Evolutionary conservation across 37 sponge, comb jelly and placozoan genomes (phyloP).

Genomic region (Tethya wilhelma): DNA sequence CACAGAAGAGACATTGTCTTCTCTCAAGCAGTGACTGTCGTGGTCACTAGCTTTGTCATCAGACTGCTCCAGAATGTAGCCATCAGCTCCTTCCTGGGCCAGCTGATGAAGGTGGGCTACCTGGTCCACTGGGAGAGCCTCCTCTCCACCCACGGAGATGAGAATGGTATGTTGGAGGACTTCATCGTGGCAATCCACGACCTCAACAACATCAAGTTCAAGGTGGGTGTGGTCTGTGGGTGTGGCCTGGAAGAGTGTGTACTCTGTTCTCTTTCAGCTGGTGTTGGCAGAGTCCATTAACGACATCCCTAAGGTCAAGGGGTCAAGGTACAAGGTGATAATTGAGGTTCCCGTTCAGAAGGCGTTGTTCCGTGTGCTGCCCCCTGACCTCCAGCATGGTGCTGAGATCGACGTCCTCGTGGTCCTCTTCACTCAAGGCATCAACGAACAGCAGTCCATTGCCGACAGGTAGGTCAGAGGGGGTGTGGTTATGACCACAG

Average conservation of each 20-base stretch:
- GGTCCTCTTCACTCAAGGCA: slow-evolving; percentile 90
- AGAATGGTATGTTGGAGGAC: slow-evolving; percentile 94
- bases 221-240: slow-evolving; percentile 22
- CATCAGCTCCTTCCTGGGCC: slow-evolving; percentile 47
- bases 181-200: slow-evolving; percentile 76
- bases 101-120: slow-evolving; percentile 80
- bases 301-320: slow-evolving; percentile 41
- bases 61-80: slow-evolving; percentile 53
- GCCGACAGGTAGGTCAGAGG: slow-evolving; percentile 72
- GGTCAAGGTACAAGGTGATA: slow-evolving; percentile 62
- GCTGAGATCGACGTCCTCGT: slow-evolving; percentile 68
- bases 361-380: slow-evolving; percentile 78
- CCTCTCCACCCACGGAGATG: slow-evolving; percentile 89
- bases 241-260: background rate
- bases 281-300: slow-evolving; percentile 34
- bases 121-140: slow-evolving; percentile 93
- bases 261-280: slow-evolving; percentile 3
- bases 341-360: slow-evolving; percentile 76
- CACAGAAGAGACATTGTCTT: slow-evolving; percentile 86
- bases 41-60: slow-evolving; percentile 65
- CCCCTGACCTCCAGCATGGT: slow-evolving; percentile 72
- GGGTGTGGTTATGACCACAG: background rate
- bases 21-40: slow-evolving; percentile 70
- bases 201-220: slow-evolving; percentile 61
- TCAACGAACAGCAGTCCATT: slow-evolving; percentile 94